Base-by-base conservation (phyloP, 1,140 invertebrate species). In the Diuraphis noxia region DNA sequence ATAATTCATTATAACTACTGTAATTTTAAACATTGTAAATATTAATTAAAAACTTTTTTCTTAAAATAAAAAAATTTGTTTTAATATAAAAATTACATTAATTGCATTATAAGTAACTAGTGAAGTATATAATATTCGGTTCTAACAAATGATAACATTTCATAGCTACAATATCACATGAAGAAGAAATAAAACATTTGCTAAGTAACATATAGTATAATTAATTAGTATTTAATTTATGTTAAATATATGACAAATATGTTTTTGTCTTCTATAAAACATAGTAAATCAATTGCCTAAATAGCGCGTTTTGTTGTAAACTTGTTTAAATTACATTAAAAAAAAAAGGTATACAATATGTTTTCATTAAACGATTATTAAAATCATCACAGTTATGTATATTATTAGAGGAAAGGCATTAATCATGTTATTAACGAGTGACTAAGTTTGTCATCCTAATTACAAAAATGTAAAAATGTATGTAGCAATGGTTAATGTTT, bases 21-120 rank as follows among this genome's bases (percentile, higher is more conserved):
- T n/a, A n/a, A n/a, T n/a, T 56, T 40, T 38, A 36, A 87, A 88
- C 23, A 36, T 36, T 56, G 85, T 56, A 85, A 56, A 40, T 38
- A 87, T 87, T 25, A 56, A 87, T 87, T 87, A 87, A 87, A 90
- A 81, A 36, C 1, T 25, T 81, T 46, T 77, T 90, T 43, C 41
- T 79, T 81, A 40, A 91, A 91, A 91, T 91, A 10, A 77, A 79
- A 90, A 82, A 40, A 91, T 25, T 81, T 52, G 72, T 90, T 82
- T 82, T 38, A 36, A 30, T 82, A 52, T 38, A 49, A 77, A 91
- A 81, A 34, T 90, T 52, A 23, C 63, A 36, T 30, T 72, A n/a
- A 72, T 79, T 90, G 88, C 77, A 90, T 91, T 82, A 81, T 36
- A 49, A 46, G 82, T 91, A 91, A 91, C 89, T 23, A 91, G 89